These are phyloP conservation scores for Syrphus vitripennis DNA, from an alignment of 2,888 invertebrate genomes.

Conservation along the genomic window DNA sequence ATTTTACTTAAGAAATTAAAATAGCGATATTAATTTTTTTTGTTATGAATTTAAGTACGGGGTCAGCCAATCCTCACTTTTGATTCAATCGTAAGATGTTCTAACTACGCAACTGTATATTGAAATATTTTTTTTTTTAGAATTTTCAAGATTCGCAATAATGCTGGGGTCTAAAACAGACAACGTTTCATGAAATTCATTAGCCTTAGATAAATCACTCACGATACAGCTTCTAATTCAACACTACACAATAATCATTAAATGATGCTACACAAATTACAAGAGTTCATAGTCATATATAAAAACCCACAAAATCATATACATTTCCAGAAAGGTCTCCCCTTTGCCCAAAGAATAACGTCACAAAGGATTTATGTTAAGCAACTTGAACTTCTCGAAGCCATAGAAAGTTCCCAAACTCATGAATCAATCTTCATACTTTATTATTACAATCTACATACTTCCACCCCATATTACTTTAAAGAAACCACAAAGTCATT, in stretches of 20 bases:
- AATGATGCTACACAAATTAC: neutral
- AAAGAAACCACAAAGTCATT: slow-evolving; percentile 35
- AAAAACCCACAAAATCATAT: neutral
- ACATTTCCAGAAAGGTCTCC: neutral
- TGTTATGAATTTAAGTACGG: no score
- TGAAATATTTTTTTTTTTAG: no score
- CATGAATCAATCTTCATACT: neutral
- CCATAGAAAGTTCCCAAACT: neutral
- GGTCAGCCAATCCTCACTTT: no score
- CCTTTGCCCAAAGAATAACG: neutral
- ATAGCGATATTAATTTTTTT: no score
- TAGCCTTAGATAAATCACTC: no score
- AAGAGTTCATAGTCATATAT: neutral
- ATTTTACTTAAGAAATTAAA: no score
- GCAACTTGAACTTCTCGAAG: neutral
- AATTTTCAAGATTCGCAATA: no score
- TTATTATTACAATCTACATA: neutral
- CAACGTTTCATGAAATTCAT: no score
- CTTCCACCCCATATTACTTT: neutral
- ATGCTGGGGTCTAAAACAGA: no score
- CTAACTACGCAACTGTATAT: no score
- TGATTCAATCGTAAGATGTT: no score
- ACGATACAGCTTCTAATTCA: no score
- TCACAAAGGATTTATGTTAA: slow-evolving; percentile 4
- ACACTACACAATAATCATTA: neutral